Evolutionary conservation across 1,140 invertebrate genomes (phyloP), one percentile per base, ranked within the genome.

Genomic region (Piezodorus guildinii): DNA sequence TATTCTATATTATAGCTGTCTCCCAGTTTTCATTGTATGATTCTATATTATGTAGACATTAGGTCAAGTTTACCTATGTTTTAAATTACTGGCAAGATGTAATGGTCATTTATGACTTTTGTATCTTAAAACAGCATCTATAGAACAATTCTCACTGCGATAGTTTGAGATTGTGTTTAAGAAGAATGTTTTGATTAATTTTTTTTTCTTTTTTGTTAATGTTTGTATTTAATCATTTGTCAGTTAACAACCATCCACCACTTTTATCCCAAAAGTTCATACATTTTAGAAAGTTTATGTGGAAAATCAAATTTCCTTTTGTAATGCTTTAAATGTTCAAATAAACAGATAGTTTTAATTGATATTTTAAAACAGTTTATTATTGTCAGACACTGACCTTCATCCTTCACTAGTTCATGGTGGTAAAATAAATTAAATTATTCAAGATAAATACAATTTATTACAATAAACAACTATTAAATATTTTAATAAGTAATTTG

Each of bases 31-130:
- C 51, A 49, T 63, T 63, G 49, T 54, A 63, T 54, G 49, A 54
- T 63, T 63, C 62, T 63, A 52, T 63, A 63, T 63, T 63, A 25
- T 49, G 54, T 54, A 65, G 64, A 56, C 52, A 23, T 25, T 56
- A 56, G 52, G 52, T 56, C 52, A 56, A 25, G 15, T 56, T 56
- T 56, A 23, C 23, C 52, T 56, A 56, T 56, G 52, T 56, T 56
- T 23, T 23, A 56, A 56, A 56, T 56, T 56, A 23, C 52, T 25
- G 52, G 52, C 52, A 56, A 56, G 46, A 56, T 56, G 14, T 27
- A 56, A 56, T 21, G 15, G 17, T 25, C 52, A 39, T 27, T 16
- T 4, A 56, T 15, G 52, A 56, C 52, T 56, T 2, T 56, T 56
- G 15, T 56, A 25, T 56, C 23, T 56, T 56, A 39, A 6, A 6